Percentiles rank a stretch among this genome's conserved stretches.
These are phyloP conservation scores for Epinephelus cyanopodus DNA, from an alignment of 2,113 vertebrate genomes.

Conservation along the genomic window DNA sequence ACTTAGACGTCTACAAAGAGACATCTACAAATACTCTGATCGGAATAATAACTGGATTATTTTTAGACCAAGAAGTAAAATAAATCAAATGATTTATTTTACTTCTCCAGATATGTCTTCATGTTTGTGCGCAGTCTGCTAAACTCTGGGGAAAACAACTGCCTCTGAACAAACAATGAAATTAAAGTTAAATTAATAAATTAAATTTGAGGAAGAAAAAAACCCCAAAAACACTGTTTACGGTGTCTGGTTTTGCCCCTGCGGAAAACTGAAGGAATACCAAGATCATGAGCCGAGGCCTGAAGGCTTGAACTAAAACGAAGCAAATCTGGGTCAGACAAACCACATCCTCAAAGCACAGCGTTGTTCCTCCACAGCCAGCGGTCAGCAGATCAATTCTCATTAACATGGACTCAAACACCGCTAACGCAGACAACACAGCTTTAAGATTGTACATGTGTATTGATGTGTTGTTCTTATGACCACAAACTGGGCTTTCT, in stretches of 20 bases:
- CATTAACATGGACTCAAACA: not conserved
- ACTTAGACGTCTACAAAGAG: too few relatives aligned
- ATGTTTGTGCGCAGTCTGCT: not conserved
- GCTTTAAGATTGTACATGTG: not conserved
- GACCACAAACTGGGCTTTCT: not conserved
- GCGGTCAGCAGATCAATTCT: not conserved
- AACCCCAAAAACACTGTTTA: not conserved
- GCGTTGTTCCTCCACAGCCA: not conserved
- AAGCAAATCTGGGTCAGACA: not conserved
- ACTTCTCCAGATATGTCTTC: not conserved
- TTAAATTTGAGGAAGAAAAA: not conserved
- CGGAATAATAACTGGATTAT: not conserved
- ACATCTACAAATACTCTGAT: not conserved
- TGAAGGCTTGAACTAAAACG: slow-evolving; percentile 1
- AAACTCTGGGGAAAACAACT: not conserved
- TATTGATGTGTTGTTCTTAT: not conserved
- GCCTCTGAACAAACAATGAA: not conserved
- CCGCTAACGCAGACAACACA: not conserved
- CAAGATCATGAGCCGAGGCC: not conserved
- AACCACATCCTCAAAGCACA: not conserved
- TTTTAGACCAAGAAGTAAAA: not conserved
- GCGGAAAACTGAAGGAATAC: not conserved
- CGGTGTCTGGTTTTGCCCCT: too few relatives aligned
- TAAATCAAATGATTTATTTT: not conserved
- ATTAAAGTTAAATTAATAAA: not conserved